These are phyloP conservation scores for Erithacus rubecula DNA, from an alignment of 2,797 vertebrate species.

Conservation along the genomic window DNA sequence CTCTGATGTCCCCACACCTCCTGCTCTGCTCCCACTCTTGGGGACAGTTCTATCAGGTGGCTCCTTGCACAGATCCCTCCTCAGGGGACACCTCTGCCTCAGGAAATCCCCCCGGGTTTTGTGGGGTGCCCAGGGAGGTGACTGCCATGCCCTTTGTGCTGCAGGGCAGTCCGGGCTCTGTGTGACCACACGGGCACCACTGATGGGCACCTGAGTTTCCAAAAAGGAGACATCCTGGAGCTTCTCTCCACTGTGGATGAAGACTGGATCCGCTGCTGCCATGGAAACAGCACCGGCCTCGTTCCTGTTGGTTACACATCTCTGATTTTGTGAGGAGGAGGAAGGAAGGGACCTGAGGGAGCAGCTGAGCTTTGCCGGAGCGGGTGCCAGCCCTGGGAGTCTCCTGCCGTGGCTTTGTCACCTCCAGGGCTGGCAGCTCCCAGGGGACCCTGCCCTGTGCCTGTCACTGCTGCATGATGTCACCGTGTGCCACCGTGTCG, in stretches of 20 bases:
- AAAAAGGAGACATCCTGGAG: constrained; percentile 87
- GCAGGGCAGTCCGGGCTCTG: constrained; percentile 87
- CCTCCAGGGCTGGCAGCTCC: not conserved
- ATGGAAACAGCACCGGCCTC: constrained; percentile 84
- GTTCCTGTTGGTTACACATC: constrained; percentile 96
- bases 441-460: not conserved
- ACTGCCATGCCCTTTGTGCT: rapidly evolving
- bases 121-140: rapidly evolving
- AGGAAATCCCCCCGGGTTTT: rapidly evolving
- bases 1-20: too few relatives aligned
- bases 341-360: not conserved
- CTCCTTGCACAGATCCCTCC: not conserved
- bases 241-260: constrained; percentile 87
- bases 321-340: constrained; percentile 82
- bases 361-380: not conserved
- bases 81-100: not conserved
- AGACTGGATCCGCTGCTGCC: constrained; percentile 93
- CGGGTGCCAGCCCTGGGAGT: not conserved
- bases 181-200: constrained; percentile 84
- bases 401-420: not conserved
- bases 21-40: rapidly evolving
- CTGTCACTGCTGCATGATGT: not conserved
- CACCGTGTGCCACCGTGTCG: not conserved
- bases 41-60: not conserved
- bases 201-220: constrained; percentile 86